Evolutionary conservation across 2,797 vertebrate genomes (phyloP), one percentile per base, ranked within the genome.

Genomic region (Sebastes oblongus): DNA sequence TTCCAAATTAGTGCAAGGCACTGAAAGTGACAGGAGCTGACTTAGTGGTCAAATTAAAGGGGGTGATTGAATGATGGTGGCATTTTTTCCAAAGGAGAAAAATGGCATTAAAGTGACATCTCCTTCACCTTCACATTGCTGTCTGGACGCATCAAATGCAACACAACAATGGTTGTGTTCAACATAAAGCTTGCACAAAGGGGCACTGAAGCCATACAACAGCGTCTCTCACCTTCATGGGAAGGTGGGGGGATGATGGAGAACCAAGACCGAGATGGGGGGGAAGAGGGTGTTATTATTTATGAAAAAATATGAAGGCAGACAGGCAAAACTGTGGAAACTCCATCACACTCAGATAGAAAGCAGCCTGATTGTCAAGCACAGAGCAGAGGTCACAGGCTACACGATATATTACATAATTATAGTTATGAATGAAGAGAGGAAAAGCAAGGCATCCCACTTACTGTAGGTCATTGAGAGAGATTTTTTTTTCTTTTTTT

Each of bases 231-330:
- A 85, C 89, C 90, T 88, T 80, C 60, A 61, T 74, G 62, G 81
- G 75, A 86, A n/a, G n/a, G n/a, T n/a, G n/a, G n/a, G n/a, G n/a
- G n/a, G 85, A 93, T 93, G 73, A 78, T 81, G 75, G 75, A 82
- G 70, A 72, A 67, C 66, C 86, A 91, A 89, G 89, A 83, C 64
- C 62, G 56, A 76, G 84, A 75, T 83, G 66, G 65, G 52, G 76
- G 76, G 60, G 25, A 58, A 72, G 32, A 34, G n/a, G 24, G 11
- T 80, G 79, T 67, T 77, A 87, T 91, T 90, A 91, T 90, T 92
- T 89, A 88, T 90, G 82, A 82, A 83, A 85, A 83, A 76, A 84
- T 81, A 76, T 77, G 85, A 82, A 70, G 72, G 66, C 68, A 81
- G 77, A 67, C 75, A 77, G 66, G 67, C 82, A 72, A 81, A 73